phyloP scores from a whole-genome alignment of 2,888 invertebrate species.

The Trachelus iudaicus region DNA sequence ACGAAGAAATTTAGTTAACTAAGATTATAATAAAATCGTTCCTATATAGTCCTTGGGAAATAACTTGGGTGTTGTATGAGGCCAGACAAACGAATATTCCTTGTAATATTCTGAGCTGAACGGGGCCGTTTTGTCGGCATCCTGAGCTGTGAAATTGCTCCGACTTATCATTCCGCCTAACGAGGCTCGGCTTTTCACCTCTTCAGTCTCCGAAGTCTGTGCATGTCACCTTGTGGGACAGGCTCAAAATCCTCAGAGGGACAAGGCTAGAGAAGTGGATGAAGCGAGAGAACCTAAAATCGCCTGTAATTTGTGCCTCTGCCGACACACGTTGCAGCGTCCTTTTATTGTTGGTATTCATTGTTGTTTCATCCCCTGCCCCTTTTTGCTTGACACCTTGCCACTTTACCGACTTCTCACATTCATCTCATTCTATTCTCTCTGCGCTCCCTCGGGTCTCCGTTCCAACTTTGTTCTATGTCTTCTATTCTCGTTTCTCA shows the following conservation, averaged over 20 bases:
- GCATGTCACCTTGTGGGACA: conserved; percentile 55
- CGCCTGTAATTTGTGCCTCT: conserved; percentile 60
- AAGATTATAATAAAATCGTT: no score
- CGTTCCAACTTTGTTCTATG: no score
- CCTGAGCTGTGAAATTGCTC: conserved; percentile 58
- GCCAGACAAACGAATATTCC: no score
- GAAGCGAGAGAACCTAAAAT: conserved; percentile 37
- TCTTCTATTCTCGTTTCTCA: no score
- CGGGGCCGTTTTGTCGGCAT: conserved; percentile 42
- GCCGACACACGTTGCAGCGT: conserved; percentile 37
- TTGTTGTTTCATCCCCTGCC: conserved; percentile 43
- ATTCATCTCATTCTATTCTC: no score
- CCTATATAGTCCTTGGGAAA: no score
- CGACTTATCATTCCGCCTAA: conserved; percentile 64
- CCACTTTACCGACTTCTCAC: background rate
- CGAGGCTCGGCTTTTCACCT: conserved; percentile 54
- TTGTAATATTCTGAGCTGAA: background rate
- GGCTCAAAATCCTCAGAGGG: conserved; percentile 10
- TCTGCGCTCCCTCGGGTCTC: no score
- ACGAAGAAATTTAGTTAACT: conserved; percentile 20
- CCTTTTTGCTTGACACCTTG: conserved; percentile 15
- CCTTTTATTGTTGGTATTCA: conserved; percentile 48
- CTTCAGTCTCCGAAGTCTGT: conserved; percentile 53
- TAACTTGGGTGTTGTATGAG: no score
- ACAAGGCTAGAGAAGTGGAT: conserved; percentile 34